These are phyloP conservation scores for Xenotilapia leptura DNA, from an alignment of 2,113 vertebrate species.

Conservation along the genomic window DNA sequence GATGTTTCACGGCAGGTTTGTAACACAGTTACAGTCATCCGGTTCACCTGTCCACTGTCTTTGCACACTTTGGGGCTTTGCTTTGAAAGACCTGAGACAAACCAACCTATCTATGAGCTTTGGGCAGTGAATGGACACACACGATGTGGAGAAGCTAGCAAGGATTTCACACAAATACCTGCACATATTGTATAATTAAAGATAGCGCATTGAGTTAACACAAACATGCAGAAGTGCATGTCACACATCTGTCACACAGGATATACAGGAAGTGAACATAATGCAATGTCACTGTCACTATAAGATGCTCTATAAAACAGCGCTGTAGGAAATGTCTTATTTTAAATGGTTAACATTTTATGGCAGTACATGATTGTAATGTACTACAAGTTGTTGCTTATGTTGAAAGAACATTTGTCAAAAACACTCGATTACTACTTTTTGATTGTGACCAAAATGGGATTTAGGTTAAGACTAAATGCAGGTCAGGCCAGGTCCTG, in stretches of 20 bases:
- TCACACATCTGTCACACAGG: not conserved
- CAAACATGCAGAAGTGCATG: not conserved
- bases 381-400: not conserved
- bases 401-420: not conserved
- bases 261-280: not conserved
- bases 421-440: not conserved
- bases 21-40: slow-evolving; percentile 57
- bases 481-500: not conserved
- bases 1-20: slow-evolving; percentile 50
- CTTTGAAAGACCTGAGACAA: slow-evolving; percentile 18
- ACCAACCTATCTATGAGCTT: not conserved
- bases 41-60: slow-evolving; percentile 11
- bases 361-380: no score
- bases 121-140: not conserved
- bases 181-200: not conserved
- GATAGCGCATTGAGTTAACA: not conserved
- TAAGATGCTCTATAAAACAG: not conserved
- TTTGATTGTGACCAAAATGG: not conserved
- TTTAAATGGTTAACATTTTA: not conserved
- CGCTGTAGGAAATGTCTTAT: not conserved
- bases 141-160: not conserved
- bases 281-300: not conserved
- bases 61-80: slow-evolving; percentile 9
- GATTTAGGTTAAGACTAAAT: not conserved
- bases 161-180: not conserved